Base-by-base conservation (phyloP, 2,888 invertebrate species). In the Dynastes tityus region DNA sequence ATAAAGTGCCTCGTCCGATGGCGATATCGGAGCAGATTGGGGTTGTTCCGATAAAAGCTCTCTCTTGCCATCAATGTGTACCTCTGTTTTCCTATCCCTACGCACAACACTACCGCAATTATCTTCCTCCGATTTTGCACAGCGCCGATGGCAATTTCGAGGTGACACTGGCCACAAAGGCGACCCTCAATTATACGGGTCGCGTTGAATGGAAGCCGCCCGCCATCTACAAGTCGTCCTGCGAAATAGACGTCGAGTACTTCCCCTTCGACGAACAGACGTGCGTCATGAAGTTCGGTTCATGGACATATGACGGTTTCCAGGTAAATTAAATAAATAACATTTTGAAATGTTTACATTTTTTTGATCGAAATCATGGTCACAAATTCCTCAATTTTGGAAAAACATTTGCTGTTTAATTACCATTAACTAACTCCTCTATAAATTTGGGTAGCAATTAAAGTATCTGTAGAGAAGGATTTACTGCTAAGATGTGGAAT, bases 131-230 rank as follows among this genome's bases (percentile, higher is more conserved):
- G 49, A 37, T 68, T 67, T 64, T 81, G 82, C 65, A 53, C 88
- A 95, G 95, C 89, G 95, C 95, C 85, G 95, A 95, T 89, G 95
- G 95, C 82, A 95, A 95, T 89, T 95, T 95, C 87, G 95, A 95
- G 90, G 95, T 95, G 87, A 95, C 95, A 76, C 89, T 95, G 84
- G 95, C 95, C 81, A 95, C 95, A 78, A 95, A 95, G 88, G 95
- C 95, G 80, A 95, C 95, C 80, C 90, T 95, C 68, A 94, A 95
- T 89, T 94, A 92, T 87, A 94, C 94, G 74, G 96, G 96, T 78
- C 92, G 93, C 84, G 96, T 97, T 76, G 95, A 95, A 85, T 96
- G 96, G 96, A 95, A 96, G 86, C 97, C 97, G 78, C 97, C 97
- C 55, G 97, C 96, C 84, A 96, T 97, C 87, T 97, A 96, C 90